Evolutionary conservation across 2,113 vertebrate species (phyloP).

Genomic region (Upupa epops): DNA sequence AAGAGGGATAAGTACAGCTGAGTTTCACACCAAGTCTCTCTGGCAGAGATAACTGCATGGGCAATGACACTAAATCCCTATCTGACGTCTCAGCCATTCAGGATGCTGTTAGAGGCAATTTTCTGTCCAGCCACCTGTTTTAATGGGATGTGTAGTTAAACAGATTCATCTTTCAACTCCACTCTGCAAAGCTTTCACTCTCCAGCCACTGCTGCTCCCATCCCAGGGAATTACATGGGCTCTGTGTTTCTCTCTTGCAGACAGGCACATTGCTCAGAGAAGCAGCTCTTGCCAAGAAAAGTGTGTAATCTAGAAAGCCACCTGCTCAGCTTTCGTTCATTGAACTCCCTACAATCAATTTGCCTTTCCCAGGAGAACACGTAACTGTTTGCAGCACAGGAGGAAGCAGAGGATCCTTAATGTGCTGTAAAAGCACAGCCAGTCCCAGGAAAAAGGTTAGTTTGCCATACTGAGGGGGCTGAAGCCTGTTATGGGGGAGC

Average conservation of each 20-base stretch:
- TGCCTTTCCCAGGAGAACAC: conserved; percentile 23
- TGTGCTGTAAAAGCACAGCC: not conserved
- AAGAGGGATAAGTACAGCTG: not conserved
- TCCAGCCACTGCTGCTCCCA: not conserved
- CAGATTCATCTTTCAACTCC: conserved; percentile 47
- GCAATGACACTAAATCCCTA: not conserved
- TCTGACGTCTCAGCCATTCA: not conserved
- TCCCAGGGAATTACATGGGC: not conserved
- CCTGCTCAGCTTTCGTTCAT: conserved; percentile 30
- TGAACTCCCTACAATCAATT: conserved; percentile 3
- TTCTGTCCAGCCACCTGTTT: not conserved
- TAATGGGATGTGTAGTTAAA: conserved; percentile 34
- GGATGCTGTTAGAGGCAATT: conserved; percentile 1
- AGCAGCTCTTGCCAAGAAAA: conserved; percentile 34
- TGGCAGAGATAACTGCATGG: not conserved
- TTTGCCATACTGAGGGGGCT: not conserved
- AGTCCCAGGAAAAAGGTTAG: not conserved
- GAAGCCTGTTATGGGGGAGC: not conserved
- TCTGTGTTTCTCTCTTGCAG: not conserved
- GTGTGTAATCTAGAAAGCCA: conserved; percentile 24
- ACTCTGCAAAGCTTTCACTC: conserved; percentile 26
- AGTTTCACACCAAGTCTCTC: not conserved
- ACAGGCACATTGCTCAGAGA: not conserved
- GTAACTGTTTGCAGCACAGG: not conserved
- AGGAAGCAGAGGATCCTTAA: not conserved